Conservation (phyloP, 2,113 vertebrate genomes). For the Nothoprocta pentlandii region DNA sequence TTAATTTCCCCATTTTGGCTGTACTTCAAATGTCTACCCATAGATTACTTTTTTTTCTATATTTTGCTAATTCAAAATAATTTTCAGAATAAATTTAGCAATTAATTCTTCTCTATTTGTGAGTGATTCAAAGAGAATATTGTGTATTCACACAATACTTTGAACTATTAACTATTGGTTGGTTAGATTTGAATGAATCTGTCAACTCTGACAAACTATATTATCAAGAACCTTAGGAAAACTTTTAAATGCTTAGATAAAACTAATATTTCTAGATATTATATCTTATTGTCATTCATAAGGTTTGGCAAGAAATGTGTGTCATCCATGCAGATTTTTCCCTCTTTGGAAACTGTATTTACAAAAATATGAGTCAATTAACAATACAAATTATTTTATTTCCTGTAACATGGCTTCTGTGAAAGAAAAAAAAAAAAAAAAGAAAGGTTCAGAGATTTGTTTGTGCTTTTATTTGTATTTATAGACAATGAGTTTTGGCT, state of each 20-base stretch:
- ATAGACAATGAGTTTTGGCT: background rate
- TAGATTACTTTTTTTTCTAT: background rate
- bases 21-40: background rate
- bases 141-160: background rate
- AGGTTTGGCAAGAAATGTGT: background rate
- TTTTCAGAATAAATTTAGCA: background rate
- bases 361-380: background rate
- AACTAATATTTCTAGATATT: background rate
- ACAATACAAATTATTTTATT: background rate
- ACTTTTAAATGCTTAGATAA: background rate
- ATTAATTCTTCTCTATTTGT: background rate
- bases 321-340: background rate
- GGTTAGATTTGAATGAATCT: background rate
- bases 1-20: background rate
- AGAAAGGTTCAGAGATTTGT: background rate
- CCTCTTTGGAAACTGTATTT: background rate
- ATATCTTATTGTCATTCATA: background rate
- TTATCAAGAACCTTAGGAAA: background rate
- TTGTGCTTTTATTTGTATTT: background rate
- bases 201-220: background rate
- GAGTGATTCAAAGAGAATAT: background rate
- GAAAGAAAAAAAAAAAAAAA: background rate
- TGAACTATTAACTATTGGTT: background rate
- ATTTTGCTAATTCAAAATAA: background rate
- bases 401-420: background rate